Base-by-base conservation (phyloP, 2,888 invertebrate genomes). In the Mythimna vitellina region DNA sequence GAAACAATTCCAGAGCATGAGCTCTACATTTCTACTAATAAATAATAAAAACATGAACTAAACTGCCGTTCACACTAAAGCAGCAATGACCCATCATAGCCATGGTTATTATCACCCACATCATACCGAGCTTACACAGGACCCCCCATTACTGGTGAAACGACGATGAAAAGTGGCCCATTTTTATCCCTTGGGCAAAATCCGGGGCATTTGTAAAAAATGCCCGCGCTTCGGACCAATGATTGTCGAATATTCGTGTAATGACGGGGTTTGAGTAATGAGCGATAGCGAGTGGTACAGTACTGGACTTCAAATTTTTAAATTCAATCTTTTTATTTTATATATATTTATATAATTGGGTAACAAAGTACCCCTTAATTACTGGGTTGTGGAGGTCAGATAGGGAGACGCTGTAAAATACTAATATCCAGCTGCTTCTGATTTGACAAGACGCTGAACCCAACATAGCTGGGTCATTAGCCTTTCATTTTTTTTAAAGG, bases 171-270 rank as follows among this genome's bases (percentile, higher is more conserved):
- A 81, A 84, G 71, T 80, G 80, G 69, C 20, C 51, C 72, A 81
- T 82, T 85, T 81, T 82, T 74, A 79, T 70, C 74, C 69, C 54
- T 46, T 53, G 70, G 67, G 54, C 53, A 56, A 76, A 82, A 80
- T 70, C 80, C 73, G 74, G 65, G 71, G 53, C 68, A 83, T 79
- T 82, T 76, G 77, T 78, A 79, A 84, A 85, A 85, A 82, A 81
- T 74, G 71, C 65, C 61, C 71, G 74, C 75, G 73, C 79, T 74
- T 75, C 49, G 76, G 76, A 76, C 73, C 76, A 74, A 82, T 80
- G 80, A 85, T 73, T 82, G 82, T 79, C 78, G 74, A 85, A 86
- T 85, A 78, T 83, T 78, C 72, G 69, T 75, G 75, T 85, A 83
- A 85, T 82, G 82, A 81, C 51, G 7, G 56, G 14, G 53, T 2